Conservation (phyloP, 1,140 invertebrate genomes). For the Papilio xuthus region DNA sequence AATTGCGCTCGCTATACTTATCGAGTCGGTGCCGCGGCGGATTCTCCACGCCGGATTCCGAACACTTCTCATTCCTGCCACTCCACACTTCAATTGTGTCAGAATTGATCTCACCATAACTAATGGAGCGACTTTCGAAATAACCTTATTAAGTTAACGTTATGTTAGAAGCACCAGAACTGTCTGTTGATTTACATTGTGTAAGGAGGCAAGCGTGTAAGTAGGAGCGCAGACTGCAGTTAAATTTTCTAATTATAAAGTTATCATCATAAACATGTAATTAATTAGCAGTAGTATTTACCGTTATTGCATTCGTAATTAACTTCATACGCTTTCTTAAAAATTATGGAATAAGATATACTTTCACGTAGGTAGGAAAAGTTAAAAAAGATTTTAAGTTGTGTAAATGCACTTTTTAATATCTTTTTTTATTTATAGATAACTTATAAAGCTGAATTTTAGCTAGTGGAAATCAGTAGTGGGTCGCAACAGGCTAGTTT, state of each 20-base stretch:
- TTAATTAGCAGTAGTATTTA: constrained; percentile 46
- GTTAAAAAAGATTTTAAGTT: background rate
- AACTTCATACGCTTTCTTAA: constrained; percentile 2
- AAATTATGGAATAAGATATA: constrained; percentile 43
- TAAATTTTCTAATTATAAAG: constrained; percentile 56
- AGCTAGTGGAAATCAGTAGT: no score
- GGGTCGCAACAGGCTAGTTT: background rate
- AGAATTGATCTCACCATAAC: constrained; percentile 12
- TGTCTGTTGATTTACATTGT: background rate
- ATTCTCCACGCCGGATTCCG: constrained; percentile 45
- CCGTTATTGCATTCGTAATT: constrained; percentile 46
- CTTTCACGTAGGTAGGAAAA: constrained; percentile 2
- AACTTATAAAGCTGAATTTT: no score
- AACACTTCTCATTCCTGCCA: background rate
- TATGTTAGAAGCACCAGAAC: background rate
- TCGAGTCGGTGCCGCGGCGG: constrained; percentile 42
- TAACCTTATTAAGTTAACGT: constrained; percentile 10
- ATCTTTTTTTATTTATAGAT: background rate
- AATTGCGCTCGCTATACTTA: constrained; percentile 48
- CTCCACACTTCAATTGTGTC: constrained; percentile 16
- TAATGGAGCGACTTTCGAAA: constrained; percentile 13
- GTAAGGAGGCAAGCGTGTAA: background rate
- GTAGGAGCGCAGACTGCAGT: constrained; percentile 34
- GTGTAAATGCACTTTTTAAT: constrained; percentile 13
- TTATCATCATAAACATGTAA: constrained; percentile 43